Conservation (phyloP, 2,113 vertebrate genomes). For the Lepisosteus osseus region DNA sequence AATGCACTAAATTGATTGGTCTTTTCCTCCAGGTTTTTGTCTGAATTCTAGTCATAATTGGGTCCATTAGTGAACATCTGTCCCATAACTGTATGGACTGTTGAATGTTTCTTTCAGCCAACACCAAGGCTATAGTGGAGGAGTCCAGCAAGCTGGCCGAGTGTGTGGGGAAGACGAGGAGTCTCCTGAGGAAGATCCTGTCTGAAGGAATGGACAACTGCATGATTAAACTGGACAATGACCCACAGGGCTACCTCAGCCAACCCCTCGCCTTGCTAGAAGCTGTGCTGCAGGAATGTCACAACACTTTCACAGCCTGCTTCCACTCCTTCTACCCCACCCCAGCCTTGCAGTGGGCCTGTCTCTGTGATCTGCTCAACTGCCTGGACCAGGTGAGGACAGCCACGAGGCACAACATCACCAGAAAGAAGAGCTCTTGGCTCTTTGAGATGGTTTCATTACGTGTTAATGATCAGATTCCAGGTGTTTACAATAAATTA, state of each 20-base stretch:
- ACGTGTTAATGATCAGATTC: too few species aligned
- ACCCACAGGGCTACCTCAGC: conserved; percentile 92
- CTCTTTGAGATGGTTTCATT: too few species aligned
- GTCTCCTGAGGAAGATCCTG: conserved; percentile 92
- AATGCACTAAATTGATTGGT: too few species aligned
- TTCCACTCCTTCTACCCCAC: conserved; percentile 98
- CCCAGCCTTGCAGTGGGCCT: conserved; percentile 94
- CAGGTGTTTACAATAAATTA: too few species aligned
- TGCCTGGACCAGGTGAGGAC: conserved; percentile 89
- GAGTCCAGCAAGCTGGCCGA: conserved; percentile 97
- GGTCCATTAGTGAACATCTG: too few species aligned
- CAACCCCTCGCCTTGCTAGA: conserved; percentile 91
- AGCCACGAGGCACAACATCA: too few species aligned
- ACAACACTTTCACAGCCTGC: conserved; percentile 96
- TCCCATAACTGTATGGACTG: too few species aligned
- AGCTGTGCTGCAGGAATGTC: conserved; percentile 94
- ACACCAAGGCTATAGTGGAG: conserved; percentile 90
- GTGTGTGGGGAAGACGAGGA: conserved; percentile 95
- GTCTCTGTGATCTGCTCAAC: conserved; percentile 93
- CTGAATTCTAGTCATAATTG: too few species aligned
- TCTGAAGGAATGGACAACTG: conserved; percentile 96
- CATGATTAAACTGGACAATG: conserved; percentile 92
- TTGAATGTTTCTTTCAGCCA: conserved; percentile 58
- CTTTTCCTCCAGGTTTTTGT: too few species aligned
- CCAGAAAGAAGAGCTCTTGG: too few species aligned